Conservation (phyloP, 2,888 invertebrate species). For the Scrobipalpa costella region DNA sequence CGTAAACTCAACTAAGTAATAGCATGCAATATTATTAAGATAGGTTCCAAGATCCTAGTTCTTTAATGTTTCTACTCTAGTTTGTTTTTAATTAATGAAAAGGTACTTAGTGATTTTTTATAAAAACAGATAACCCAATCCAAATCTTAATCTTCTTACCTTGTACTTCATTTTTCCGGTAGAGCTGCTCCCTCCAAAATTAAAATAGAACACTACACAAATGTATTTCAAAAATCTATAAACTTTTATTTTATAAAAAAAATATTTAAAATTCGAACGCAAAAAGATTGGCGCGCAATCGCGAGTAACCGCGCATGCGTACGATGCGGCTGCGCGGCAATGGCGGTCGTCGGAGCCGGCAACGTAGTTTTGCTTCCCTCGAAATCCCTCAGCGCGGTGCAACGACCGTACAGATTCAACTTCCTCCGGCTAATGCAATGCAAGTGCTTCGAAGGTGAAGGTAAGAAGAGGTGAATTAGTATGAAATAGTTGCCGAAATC, state of each 20-base stretch:
- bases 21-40: too few species aligned
- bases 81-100: neutral
- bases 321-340: conserved; percentile 59
- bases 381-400: conserved; percentile 61
- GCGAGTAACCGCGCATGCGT: conserved; percentile 65
- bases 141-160: conserved; percentile 47
- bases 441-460: conserved; percentile 59
- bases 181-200: conserved; percentile 33
- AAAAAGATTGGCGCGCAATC: conserved; percentile 53
- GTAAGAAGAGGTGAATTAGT: conserved; percentile 53
- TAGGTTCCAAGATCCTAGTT: too few species aligned
- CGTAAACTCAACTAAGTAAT: too few species aligned
- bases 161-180: conserved; percentile 64
- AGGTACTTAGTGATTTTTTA: neutral
- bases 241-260: conserved; percentile 9
- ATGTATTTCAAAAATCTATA: neutral
- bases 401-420: conserved; percentile 48
- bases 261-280: conserved; percentile 36
- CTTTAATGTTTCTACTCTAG: too few species aligned
- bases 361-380: conserved; percentile 70
- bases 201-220: conserved; percentile 37
- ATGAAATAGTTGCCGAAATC: conserved; percentile 51
- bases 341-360: conserved; percentile 58
- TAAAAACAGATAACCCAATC: neutral
- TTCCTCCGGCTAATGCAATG: conserved; percentile 38